These are phyloP conservation scores for Nemapogon koenigi DNA, from an alignment of 2,888 invertebrate species.

Conservation along the genomic window DNA sequence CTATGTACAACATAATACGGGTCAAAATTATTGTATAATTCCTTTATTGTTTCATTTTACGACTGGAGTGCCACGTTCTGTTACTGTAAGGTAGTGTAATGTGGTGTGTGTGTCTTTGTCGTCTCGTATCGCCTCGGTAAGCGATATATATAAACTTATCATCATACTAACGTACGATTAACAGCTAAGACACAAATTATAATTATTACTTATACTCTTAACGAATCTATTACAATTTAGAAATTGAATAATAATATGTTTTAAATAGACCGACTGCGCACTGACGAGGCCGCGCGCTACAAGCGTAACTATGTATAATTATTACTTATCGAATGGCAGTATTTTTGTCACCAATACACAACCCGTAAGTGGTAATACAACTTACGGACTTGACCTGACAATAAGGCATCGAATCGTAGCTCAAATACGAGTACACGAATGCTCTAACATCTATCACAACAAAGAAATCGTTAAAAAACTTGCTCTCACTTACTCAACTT, in stretches of 20 bases:
- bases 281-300: slow-evolving; percentile 21
- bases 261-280: slow-evolving; percentile 54
- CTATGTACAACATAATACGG: slow-evolving; percentile 55
- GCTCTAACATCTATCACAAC: slow-evolving; percentile 24
- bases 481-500: slow-evolving; percentile 34
- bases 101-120: slow-evolving; percentile 10
- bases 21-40: no score
- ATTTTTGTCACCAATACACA: neutral
- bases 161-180: slow-evolving; percentile 54
- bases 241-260: slow-evolving; percentile 60
- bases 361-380: neutral
- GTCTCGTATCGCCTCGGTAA: slow-evolving; percentile 19
- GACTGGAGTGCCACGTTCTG: slow-evolving; percentile 52
- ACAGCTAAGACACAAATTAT: slow-evolving; percentile 64
- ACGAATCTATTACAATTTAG: slow-evolving; percentile 60
- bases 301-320: slow-evolving; percentile 45
- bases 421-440: slow-evolving; percentile 27
- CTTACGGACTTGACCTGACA: slow-evolving; percentile 1
- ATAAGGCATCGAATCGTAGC: slow-evolving; percentile 51
- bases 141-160: slow-evolving; percentile 44
- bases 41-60: slow-evolving; percentile 30
- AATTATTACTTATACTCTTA: slow-evolving; percentile 46
- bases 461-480: slow-evolving; percentile 22
- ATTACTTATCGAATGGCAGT: slow-evolving; percentile 63
- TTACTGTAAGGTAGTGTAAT: slow-evolving; percentile 30